Base-by-base conservation (phyloP, 2,797 vertebrate species). In the Forpus xanthops region DNA sequence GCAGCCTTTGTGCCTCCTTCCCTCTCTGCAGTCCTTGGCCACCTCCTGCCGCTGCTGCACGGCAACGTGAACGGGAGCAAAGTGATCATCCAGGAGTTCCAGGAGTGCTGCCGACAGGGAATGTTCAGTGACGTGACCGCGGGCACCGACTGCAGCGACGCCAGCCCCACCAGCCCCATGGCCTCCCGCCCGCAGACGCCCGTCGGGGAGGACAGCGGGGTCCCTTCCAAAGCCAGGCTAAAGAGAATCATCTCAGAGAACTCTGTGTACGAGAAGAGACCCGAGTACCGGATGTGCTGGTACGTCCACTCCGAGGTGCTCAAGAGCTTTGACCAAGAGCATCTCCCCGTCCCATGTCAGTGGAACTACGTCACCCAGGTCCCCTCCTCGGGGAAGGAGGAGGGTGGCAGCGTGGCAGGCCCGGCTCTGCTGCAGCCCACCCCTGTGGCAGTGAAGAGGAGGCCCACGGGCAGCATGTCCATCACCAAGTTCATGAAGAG, bases 401-500 rank as follows among this genome's bases (percentile, higher is more conserved):
- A 98, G 37, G 76, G 7, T 7, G 67, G 88, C 21, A 14, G 23
- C 1, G 3, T 49, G 83, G 64, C 94, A 4, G 64, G 97, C 5
- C 1, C 61, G 56, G 68, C 94, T 0, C 81, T 89, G 5, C 66
- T 72, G 39, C 97, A 97, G 20, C 64, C 91, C 16, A 55, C 96
- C 1, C 94, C 97, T 0, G 58, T 96, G 19, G 94, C 98, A 0
- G 97, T 96, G 77, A 99, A 99, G 96, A 98, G 99, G 94, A 99
- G 98, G 96, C 97, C 98, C 11, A 75, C 96, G 0, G 98, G 98
- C 33, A 99, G 98, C 97, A 99, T 99, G 98, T 99, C 98, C 17
- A 99, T 99, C 98, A 99, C 98, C 0, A 99, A 98, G 95, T 99
- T 99, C 97, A 99, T 99, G 99, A 99, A 98, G 97, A 99, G 97